A percentile compares a stretch with the other conserved stretches of the same genome.
These are phyloP conservation scores for fruit fly (Drosophila melanogaster) DNA, from an alignment of 1,140 invertebrate genomes.

Conservation along the genomic window Release_6_plus_ISO1_MT NC_004354.4:9400501-9401000, in stretches of 20 bases:
- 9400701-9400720: slow-evolving; percentile 4
- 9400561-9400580: neutral
- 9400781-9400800: slow-evolving; percentile 22
- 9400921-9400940: slow-evolving; percentile 4
- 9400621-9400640: neutral
- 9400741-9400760: neutral
- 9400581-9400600: no score
- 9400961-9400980: no score
- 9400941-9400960: neutral
- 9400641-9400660: slow-evolving; percentile 45
- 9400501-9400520: slow-evolving; percentile 75
- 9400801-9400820: neutral
- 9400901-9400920: slow-evolving; percentile 67
- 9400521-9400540: slow-evolving; percentile 41
- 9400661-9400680: slow-evolving; percentile 79
- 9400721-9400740: neutral
- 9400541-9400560: slow-evolving; percentile 3
- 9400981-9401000: slow-evolving; percentile 45
- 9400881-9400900: slow-evolving; percentile 79
- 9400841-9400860: slow-evolving; percentile 44
- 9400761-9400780: slow-evolving; percentile 33
- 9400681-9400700: slow-evolving; percentile 63
- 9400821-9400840: slow-evolving; percentile 12
- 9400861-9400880: slow-evolving; percentile 62
- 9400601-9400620: neutral